Base-by-base conservation (phyloP, 2,797 vertebrate species). In the Apogon talboti region DNA sequence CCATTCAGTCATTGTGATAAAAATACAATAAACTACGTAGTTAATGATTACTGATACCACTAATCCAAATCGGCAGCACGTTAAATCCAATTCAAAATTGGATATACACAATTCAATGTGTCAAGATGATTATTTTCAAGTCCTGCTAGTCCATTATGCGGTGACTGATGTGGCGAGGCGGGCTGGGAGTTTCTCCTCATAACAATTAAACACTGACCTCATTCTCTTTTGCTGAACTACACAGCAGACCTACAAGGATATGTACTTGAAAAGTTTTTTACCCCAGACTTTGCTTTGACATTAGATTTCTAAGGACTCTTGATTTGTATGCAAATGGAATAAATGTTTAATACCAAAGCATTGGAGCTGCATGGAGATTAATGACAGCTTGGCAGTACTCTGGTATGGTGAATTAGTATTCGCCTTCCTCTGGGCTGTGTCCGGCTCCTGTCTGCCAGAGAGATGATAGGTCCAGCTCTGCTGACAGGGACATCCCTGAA, bases 291-390 rank as follows among this genome's bases (percentile, higher is more conserved):
- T 44, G 64, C 64, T 78, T 62, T 79, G 64, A 83, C 66, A 79
- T 69, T 71, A 66, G 63, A 74, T 78, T 83, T 79, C 66, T 73
- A 79, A 55, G 76, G 68, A 70, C 82, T 86, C 65, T 15, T 50
- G 48, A 80, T 87, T 85, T 87, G 71, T 78, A 89, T 89, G 86
- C 80, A 90, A 87, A 90, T 84, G 56, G 49, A 47, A 87, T 83
- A 79, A 74, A 89, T 80, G 74, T 90, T 88, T 89, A 76, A 89
- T 86, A 76, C 55, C 59, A 79, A 77, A 81, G 70, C 74, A 69
- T 44, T 70, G 61, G 61, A 42, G 56, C 60, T 74, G 77, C 72
- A 61, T 74, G 64, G 81, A 88, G 81, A 89, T 88, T 88, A 86
- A 89, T 87, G 84, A 77, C 59, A 78, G 59, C 76, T 81, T 79